Conservation (phyloP, 2,888 invertebrate genomes). For the Cheilosia impressa region DNA sequence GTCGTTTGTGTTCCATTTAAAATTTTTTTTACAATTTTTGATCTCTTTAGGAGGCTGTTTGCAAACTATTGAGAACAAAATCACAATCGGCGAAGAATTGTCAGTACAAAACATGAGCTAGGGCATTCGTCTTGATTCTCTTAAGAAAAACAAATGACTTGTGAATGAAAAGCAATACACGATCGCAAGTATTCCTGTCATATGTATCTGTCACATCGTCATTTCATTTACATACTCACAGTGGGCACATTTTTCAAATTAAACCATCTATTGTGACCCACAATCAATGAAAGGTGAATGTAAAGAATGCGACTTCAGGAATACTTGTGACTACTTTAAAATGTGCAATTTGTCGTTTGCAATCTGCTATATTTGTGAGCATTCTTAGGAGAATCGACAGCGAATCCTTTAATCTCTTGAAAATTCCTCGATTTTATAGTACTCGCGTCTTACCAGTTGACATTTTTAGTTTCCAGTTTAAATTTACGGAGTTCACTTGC, state of each 20-base stretch:
- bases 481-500: too few species aligned
- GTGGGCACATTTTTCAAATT: too few species aligned
- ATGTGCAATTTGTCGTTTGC: constrained; percentile 36
- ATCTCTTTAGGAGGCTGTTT: constrained; percentile 13
- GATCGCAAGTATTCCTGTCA: neutral
- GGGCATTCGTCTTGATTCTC: constrained; percentile 42
- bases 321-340: neutral
- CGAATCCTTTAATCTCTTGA: constrained; percentile 18
- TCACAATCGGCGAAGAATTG: neutral
- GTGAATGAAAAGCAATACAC: constrained; percentile 35
- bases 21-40: constrained; percentile 2
- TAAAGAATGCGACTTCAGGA: too few species aligned
- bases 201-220: neutral
- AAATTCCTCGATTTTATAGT: constrained; percentile 44
- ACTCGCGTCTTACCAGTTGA: neutral
- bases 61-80: neutral
- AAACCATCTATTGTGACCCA: too few species aligned
- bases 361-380: neutral
- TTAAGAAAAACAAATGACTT: constrained; percentile 7
- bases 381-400: constrained; percentile 33
- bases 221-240: too few species aligned
- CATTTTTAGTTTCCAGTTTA: too few species aligned
- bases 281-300: too few species aligned
- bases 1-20: constrained; percentile 26
- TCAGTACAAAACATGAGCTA: constrained; percentile 3